Conservation (phyloP, 2,888 invertebrate species). For the Xylota sylvarum region DNA sequence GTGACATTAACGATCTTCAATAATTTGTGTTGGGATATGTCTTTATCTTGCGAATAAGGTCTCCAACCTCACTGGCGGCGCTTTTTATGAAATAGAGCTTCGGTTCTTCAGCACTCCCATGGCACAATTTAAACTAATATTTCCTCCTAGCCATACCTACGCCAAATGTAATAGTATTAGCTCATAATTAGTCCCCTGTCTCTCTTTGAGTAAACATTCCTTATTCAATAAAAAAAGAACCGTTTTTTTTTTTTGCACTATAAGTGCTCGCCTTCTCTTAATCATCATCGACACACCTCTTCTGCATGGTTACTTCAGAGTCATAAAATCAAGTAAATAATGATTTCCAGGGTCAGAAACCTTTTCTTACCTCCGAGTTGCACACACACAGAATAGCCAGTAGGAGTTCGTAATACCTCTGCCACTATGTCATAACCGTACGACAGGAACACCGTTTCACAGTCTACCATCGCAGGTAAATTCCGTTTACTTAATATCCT, state of each 20-base stretch:
- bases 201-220: neutral
- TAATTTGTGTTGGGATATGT: too few species aligned
- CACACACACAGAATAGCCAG: neutral
- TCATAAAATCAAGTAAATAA: slow-evolving; percentile 59
- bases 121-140: neutral
- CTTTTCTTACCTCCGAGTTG: slow-evolving; percentile 22
- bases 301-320: slow-evolving; percentile 33
- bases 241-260: too few species aligned
- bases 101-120: too few species aligned
- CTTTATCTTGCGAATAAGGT: too few species aligned
- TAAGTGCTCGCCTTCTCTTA: slow-evolving; percentile 30
- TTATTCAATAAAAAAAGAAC: slow-evolving; percentile 2
- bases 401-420: neutral
- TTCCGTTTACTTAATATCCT: slow-evolving; percentile 21
- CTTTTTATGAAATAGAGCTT: too few species aligned
- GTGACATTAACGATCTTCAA: too few species aligned
- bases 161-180: neutral
- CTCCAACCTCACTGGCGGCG: too few species aligned
- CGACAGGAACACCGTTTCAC: neutral
- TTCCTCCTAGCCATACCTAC: neutral
- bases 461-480: slow-evolving; percentile 24
- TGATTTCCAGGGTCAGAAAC: slow-evolving; percentile 54
- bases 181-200: neutral
- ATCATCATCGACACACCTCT: slow-evolving; percentile 48
- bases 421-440: slow-evolving; percentile 9